phyloP scores from a whole-genome alignment of 2,888 invertebrate species.

The Pristionchus japonicus region DNA sequence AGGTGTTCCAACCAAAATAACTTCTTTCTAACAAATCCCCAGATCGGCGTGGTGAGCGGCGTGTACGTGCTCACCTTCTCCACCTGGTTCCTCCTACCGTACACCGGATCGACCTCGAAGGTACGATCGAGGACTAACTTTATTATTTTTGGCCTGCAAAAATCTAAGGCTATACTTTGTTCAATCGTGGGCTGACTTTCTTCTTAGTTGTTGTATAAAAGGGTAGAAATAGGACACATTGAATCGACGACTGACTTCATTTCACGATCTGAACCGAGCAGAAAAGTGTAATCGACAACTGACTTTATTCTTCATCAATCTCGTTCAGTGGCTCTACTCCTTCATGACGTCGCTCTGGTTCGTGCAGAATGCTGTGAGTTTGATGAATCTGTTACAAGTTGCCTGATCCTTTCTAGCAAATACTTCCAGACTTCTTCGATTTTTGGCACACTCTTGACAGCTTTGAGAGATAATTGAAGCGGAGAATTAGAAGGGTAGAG shows the following conservation, averaged over 20 bases:
- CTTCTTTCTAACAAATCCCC: background rate
- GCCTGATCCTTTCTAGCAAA: too few species aligned
- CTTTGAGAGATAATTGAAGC: too few species aligned
- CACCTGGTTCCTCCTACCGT: constrained; percentile 32
- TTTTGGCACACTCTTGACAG: too few species aligned
- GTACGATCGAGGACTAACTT: background rate
- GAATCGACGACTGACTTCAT: too few species aligned
- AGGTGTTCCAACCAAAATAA: too few species aligned
- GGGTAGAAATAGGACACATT: too few species aligned
- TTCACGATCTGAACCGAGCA: too few species aligned
- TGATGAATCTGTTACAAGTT: too few species aligned
- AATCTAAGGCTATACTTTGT: background rate
- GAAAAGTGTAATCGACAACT: background rate
- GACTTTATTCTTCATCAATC: background rate
- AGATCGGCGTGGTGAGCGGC: background rate
- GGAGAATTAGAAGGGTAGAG: too few species aligned
- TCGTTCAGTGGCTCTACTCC: constrained; percentile 14
- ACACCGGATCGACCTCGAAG: constrained; percentile 34
- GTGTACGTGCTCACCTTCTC: constrained; percentile 38
- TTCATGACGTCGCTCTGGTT: constrained; percentile 32
- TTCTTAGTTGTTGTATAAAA: too few species aligned
- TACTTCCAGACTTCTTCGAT: too few species aligned
- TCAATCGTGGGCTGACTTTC: too few species aligned
- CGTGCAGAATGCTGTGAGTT: constrained; percentile 36
- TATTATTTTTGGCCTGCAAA: background rate